phyloP scores from a whole-genome alignment of 2,888 invertebrate species.

The Pachydiplax longipennis region DNA sequence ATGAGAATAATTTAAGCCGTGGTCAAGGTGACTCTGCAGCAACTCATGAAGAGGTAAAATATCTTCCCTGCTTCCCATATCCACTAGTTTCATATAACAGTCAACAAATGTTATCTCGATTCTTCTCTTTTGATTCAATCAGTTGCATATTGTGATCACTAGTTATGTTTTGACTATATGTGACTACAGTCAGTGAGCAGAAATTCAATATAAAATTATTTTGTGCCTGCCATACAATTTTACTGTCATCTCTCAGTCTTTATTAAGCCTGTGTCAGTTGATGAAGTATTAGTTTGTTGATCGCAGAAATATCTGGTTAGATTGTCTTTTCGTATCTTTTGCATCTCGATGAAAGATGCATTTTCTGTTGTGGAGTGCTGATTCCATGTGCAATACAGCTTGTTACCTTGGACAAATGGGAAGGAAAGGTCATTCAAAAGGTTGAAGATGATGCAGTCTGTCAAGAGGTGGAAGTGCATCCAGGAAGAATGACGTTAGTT shows the following conservation, averaged over 20 bases:
- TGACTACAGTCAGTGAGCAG: not conserved
- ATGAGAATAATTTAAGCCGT: slow-evolving; percentile 56
- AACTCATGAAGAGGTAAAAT: slow-evolving; percentile 23
- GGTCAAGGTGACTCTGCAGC: not conserved
- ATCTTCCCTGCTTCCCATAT: slow-evolving; percentile 21
- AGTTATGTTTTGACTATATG: not conserved
- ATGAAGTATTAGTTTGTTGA: not conserved
- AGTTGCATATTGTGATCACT: not conserved
- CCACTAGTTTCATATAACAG: not conserved
- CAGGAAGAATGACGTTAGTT: slow-evolving; percentile 20
- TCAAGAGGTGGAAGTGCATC: slow-evolving; percentile 2
- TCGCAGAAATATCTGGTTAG: not conserved
- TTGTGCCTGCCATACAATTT: not conserved
- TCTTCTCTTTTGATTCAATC: slow-evolving; percentile 28
- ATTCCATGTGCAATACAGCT: slow-evolving; percentile 31
- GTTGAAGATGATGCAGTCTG: slow-evolving; percentile 5
- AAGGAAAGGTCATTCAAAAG: not conserved
- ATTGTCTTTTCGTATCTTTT: not conserved
- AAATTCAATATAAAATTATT: not conserved
- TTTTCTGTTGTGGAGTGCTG: slow-evolving; percentile 29
- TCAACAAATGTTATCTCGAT: slow-evolving; percentile 3
- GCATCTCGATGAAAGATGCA: slow-evolving; percentile 6
- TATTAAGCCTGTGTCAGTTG: not conserved
- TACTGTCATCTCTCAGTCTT: not conserved
- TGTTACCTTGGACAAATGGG: not conserved